A percentile compares a stretch with the other conserved stretches of the same genome.
Evolutionary conservation across 2,797 vertebrate species (phyloP).

Genomic region (Hemitrygon akajei): DNA sequence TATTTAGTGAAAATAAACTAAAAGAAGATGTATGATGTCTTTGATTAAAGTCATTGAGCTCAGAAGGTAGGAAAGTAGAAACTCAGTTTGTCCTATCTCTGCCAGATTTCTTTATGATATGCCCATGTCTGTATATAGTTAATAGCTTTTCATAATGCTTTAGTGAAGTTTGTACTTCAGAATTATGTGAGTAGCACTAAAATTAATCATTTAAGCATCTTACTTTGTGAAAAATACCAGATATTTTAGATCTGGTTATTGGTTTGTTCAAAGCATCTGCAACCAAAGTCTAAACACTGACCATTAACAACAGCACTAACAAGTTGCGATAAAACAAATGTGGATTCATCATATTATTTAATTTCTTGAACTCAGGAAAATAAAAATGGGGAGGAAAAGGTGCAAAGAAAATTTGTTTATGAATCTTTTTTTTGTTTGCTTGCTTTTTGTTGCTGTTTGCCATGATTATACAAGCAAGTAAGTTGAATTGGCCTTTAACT

Average conservation of each 20-base stretch:
- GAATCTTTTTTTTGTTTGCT: background rate
- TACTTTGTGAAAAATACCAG: background rate
- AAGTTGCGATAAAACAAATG: background rate
- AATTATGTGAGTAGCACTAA: background rate
- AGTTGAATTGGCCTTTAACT: too few relatives aligned
- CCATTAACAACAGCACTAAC: background rate
- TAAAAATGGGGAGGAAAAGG: background rate
- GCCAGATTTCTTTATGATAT: background rate
- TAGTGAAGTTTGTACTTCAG: background rate
- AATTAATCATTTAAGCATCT: background rate
- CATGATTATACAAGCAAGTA: background rate
- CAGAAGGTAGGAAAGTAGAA: background rate
- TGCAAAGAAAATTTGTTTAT: background rate
- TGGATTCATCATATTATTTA: background rate
- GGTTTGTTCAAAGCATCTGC: background rate
- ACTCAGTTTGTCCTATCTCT: background rate
- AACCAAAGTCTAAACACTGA: background rate
- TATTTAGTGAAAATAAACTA: background rate
- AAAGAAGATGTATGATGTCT: background rate
- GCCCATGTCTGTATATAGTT: background rate
- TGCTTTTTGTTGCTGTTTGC: background rate
- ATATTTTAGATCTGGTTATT: background rate
- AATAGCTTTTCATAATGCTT: background rate
- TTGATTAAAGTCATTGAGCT: background rate
- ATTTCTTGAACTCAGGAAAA: background rate